Conservation (phyloP, 2,888 invertebrate species). For the Apamea anceps region DNA sequence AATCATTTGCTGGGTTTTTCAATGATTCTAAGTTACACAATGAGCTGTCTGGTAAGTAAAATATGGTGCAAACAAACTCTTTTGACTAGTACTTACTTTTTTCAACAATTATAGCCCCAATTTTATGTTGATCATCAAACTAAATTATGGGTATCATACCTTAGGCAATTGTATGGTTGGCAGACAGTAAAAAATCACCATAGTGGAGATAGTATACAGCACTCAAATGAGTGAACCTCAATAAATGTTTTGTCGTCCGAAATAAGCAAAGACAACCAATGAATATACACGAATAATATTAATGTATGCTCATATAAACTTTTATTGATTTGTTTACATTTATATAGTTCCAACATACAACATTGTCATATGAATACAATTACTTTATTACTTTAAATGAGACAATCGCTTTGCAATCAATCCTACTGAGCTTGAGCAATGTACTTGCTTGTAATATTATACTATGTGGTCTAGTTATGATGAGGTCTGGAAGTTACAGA, state of each 20-base stretch:
- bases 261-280: background rate
- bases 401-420: constrained; percentile 54
- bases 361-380: constrained; percentile 10
- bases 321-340: constrained; percentile 27
- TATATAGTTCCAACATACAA: constrained; percentile 2
- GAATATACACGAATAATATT: background rate
- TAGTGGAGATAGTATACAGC: background rate
- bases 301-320: background rate
- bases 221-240: background rate
- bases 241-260: background rate
- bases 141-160: background rate
- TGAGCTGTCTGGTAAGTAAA: background rate
- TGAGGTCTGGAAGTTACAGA: constrained; percentile 31
- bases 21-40: background rate
- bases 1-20: background rate
- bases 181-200: background rate
- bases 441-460: constrained; percentile 2
- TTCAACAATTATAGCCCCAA: background rate
- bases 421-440: constrained; percentile 6
- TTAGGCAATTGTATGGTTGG: background rate
- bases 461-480: constrained; percentile 23
- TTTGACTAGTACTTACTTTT: background rate
- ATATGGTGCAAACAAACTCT: background rate
- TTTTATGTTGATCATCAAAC: background rate
- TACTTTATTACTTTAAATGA: constrained; percentile 20